phyloP scores from a whole-genome alignment of 2,888 invertebrate species.

The Epinotia ramella region DNA sequence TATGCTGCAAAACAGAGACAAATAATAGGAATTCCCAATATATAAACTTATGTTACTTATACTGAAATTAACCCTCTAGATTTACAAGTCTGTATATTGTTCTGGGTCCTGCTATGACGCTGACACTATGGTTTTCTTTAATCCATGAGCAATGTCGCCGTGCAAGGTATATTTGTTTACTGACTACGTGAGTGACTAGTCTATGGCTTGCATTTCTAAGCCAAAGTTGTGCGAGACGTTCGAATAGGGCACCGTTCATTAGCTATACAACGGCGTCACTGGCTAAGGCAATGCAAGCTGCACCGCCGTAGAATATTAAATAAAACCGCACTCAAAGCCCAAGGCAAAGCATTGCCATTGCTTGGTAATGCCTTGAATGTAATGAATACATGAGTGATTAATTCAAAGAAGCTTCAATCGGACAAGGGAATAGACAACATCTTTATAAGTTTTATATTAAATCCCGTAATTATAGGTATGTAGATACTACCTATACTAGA shows the following conservation, averaged over 20 bases:
- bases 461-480: too few relatives aligned
- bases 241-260: conserved; percentile 13
- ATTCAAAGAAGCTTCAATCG: background rate
- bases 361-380: background rate
- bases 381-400: background rate
- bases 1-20: background rate
- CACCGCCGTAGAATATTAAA: conserved; percentile 22
- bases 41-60: too few relatives aligned
- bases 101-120: too few relatives aligned
- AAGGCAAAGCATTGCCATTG: background rate
- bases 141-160: too few relatives aligned
- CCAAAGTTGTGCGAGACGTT: background rate
- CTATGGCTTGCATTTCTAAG: background rate
- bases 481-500: too few relatives aligned
- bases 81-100: too few relatives aligned
- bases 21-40: too few relatives aligned
- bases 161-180: too few relatives aligned
- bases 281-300: conserved; percentile 26
- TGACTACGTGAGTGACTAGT: too few relatives aligned
- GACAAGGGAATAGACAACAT: background rate
- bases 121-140: too few relatives aligned
- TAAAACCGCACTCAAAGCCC: conserved; percentile 14
- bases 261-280: conserved; percentile 23
- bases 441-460: too few relatives aligned
- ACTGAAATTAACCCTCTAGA: too few relatives aligned